A percentile compares a stretch with the other conserved stretches of the same genome.
Evolutionary conservation across 2,888 invertebrate species (phyloP).

Genomic region (Cheiracanthium punctorium): DNA sequence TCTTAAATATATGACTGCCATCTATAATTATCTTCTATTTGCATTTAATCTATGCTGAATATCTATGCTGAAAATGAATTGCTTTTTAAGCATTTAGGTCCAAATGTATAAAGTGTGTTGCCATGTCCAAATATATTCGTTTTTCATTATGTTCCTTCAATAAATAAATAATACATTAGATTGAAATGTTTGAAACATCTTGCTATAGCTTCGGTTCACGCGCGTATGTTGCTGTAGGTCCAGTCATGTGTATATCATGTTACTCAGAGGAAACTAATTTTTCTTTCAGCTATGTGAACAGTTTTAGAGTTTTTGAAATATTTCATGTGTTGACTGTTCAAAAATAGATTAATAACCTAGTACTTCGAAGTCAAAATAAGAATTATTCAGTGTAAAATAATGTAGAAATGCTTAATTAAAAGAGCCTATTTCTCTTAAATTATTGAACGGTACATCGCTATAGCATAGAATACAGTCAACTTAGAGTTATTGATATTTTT

Average conservation of each 20-base stretch:
- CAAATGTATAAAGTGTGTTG: background rate
- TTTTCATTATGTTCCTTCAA: no score
- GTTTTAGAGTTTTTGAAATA: background rate
- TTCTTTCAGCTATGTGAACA: background rate
- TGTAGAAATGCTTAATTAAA: background rate
- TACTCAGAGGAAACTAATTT: background rate
- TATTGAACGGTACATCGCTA: background rate
- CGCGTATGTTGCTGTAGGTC: background rate
- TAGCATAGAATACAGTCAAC: background rate
- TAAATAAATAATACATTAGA: no score
- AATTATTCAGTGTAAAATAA: background rate
- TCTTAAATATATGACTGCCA: conserved; percentile 49
- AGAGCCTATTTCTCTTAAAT: background rate
- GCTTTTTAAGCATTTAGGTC: background rate
- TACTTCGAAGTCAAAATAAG: background rate
- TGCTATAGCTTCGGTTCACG: no score
- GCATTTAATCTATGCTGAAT: conserved; percentile 10
- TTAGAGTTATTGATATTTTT: background rate
- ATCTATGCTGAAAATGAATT: background rate
- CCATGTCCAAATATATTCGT: background rate
- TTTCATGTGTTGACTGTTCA: background rate
- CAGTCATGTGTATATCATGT: background rate
- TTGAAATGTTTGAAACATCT: no score
- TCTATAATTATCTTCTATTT: conserved; percentile 42
- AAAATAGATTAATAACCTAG: background rate